Evolutionary conservation across 2,113 vertebrate species (phyloP).

Genomic region (Corythaeola cristata): DNA sequence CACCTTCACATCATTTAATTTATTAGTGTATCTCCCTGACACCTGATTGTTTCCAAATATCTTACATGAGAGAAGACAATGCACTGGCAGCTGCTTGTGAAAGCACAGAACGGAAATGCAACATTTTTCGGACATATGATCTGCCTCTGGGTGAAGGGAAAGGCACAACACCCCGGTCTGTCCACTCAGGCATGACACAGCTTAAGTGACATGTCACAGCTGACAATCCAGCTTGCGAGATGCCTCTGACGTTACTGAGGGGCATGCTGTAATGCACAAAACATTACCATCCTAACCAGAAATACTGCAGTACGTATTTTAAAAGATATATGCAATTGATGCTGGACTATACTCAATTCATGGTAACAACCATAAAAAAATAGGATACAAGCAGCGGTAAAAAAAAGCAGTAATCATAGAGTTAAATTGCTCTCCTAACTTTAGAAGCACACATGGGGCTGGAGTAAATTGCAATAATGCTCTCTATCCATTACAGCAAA

Average conservation of each 20-base stretch:
- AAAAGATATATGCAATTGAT: not conserved
- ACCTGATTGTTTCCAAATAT: not conserved
- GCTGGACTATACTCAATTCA: not conserved
- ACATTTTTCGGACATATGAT: slow-evolving; percentile 1
- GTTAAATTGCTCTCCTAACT: not conserved
- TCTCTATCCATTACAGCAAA: not conserved
- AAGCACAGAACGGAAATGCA: not conserved
- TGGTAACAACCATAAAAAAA: not conserved
- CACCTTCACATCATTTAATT: not conserved
- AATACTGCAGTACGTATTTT: not conserved
- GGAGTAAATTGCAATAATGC: not conserved
- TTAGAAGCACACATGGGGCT: not conserved
- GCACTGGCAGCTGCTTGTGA: slow-evolving; percentile 1
- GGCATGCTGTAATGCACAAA: not conserved
- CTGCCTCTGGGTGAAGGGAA: not conserved
- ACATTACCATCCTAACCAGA: not conserved
- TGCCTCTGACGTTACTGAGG: not conserved
- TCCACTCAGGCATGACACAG: not conserved
- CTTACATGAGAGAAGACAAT: not conserved
- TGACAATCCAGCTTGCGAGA: not conserved
- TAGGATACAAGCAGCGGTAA: not conserved
- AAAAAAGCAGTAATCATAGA: not conserved
- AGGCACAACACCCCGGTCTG: not conserved
- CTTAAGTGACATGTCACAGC: slow-evolving; percentile 37
- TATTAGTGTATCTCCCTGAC: not conserved